Evolutionary conservation across 2,113 vertebrate species (phyloP).

Genomic region (Myotis brandtii): DNA sequence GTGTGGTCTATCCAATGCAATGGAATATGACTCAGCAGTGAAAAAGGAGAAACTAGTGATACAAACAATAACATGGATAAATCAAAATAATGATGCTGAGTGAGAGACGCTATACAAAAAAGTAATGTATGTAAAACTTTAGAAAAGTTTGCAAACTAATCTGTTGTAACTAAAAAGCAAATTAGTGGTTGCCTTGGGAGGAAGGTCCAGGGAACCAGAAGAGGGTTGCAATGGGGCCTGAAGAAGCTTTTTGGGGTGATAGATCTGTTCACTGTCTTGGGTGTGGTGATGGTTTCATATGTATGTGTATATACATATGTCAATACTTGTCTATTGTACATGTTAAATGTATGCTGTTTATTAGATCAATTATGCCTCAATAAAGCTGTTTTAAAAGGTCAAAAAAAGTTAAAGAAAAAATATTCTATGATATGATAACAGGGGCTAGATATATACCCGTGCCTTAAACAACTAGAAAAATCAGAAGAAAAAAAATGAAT

Average conservation of each 20-base stretch:
- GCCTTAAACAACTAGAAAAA: background rate
- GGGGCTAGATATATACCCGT: background rate
- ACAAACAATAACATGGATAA: background rate
- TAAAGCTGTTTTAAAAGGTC: background rate
- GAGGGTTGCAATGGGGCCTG: background rate
- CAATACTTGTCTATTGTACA: background rate
- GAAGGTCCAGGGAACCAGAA: background rate
- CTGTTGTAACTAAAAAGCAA: background rate
- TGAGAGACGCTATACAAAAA: background rate
- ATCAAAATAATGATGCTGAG: background rate
- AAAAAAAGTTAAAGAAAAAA: background rate
- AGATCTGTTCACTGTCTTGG: background rate
- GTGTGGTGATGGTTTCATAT: background rate
- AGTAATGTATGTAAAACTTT: background rate
- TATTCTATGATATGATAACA: background rate
- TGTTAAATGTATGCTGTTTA: background rate
- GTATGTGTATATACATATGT: background rate
- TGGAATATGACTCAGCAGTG: background rate
- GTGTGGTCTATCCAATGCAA: fast-evolving
- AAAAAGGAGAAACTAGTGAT: background rate
- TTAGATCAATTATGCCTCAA: background rate
- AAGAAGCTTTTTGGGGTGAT: background rate
- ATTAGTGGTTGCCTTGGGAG: background rate
- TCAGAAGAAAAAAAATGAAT: background rate
- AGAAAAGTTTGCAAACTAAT: background rate